These are phyloP conservation scores for Autographa pulchrina DNA, from an alignment of 2,888 invertebrate species.

Conservation along the genomic window DNA sequence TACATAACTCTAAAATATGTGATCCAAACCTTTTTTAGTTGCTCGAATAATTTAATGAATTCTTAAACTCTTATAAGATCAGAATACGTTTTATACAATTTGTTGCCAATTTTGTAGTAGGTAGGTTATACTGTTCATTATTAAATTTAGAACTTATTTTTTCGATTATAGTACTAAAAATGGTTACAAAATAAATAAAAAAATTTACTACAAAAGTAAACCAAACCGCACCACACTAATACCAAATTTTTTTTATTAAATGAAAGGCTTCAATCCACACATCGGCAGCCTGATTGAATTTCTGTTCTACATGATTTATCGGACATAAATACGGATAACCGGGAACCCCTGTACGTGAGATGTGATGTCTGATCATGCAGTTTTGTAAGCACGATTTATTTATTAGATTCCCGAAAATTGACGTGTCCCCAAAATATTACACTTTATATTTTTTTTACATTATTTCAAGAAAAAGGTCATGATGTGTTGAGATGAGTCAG, in stretches of 20 bases:
- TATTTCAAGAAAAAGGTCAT: neutral
- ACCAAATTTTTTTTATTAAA: conserved; percentile 52
- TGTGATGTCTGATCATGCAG: conserved; percentile 59
- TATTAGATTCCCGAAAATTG: conserved; percentile 47
- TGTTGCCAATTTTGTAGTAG: too few species aligned
- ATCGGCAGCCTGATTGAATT: conserved; percentile 79
- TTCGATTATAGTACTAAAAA: neutral
- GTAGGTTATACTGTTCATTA: too few species aligned
- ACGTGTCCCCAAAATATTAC: neutral
- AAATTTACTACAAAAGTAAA: neutral
- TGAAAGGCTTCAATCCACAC: conserved; percentile 59
- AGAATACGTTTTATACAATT: too few species aligned
- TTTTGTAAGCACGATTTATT: conserved; percentile 56
- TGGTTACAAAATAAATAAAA: too few species aligned
- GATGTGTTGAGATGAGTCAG: neutral
- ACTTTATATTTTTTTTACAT: neutral
- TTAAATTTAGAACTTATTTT: too few species aligned
- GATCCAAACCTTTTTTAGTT: too few species aligned
- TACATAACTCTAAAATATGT: too few species aligned
- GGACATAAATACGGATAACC: conserved; percentile 74
- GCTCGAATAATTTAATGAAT: too few species aligned
- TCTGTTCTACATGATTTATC: conserved; percentile 79
- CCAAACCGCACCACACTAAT: conserved; percentile 20
- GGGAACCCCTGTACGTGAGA: conserved; percentile 50
- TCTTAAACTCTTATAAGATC: too few species aligned